Base-by-base conservation (phyloP, 1,140 invertebrate genomes). In the Drosophila watanabei region DNA sequence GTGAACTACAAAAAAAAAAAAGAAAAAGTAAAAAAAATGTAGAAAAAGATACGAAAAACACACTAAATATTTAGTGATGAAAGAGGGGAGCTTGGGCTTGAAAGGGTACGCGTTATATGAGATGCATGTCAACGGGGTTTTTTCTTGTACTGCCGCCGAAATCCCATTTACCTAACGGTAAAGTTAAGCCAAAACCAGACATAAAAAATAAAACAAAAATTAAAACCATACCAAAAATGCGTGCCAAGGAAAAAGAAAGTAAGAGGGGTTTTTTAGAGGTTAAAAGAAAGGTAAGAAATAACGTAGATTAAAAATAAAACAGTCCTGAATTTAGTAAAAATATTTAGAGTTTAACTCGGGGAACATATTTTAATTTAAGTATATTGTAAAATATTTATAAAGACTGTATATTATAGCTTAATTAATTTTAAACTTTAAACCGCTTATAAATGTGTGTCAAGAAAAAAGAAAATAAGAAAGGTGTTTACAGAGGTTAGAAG, bases 91-190 rank as follows among this genome's bases (percentile, higher is more conserved):
- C 5, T 2, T 30, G 52, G 43, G 35, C 18, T 14, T 1, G 37
- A 33, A 43, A 65, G 75, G 65, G 66, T 83, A 88, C 77, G 80
- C 84, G 80, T 88, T 88, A 88, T 88, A 81, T 88, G 85, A 89
- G 86, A 89, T 89, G 85, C 85, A 89, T 89, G 85, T 89, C 85
- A 88, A 89, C 84, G 56, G 68, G 73, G 81, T 68, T 80, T 85
- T 68, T 61, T 54, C 28, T 66, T 52, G 57, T 68, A 70, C 54
- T 86, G 79, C 80, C 71, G 77, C 62, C 54, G 69, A 89, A 88
- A 80, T 87, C 71, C 83, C 46, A 87, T 87, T 87, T 87, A 80
- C 80, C 80, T 88, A 80, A 87, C 84, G 72, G 84, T 80, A 62
- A 76, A 76, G 81, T 51, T 64, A 69, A 41, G 64, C 48, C 54